These are phyloP conservation scores for Morpho achilles DNA, from an alignment of 2,888 invertebrate genomes.

Conservation along the genomic window DNA sequence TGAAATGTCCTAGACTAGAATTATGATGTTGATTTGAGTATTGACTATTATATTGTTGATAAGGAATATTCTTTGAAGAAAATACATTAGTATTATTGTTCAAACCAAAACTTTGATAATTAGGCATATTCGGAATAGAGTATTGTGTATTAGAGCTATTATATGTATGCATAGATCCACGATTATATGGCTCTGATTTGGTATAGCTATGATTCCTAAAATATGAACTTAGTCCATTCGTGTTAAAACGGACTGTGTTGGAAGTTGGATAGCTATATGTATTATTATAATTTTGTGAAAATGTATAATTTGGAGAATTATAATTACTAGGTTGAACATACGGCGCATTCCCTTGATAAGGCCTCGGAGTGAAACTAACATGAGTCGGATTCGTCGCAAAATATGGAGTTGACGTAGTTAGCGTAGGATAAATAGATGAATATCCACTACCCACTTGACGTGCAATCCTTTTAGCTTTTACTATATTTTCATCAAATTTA, in stretches of 20 bases:
- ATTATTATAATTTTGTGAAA: background rate
- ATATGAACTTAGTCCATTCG: constrained; percentile 1
- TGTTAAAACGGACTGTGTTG: background rate
- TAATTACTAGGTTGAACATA: constrained; percentile 6
- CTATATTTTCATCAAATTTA: background rate
- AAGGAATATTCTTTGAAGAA: background rate
- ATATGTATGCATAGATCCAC: too few species aligned
- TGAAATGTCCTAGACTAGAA: background rate
- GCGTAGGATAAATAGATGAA: constrained; percentile 38
- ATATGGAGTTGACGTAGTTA: constrained; percentile 30
- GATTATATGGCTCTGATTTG: constrained; percentile 3
- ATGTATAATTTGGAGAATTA: constrained; percentile 16
- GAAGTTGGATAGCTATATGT: background rate
- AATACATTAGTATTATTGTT: background rate
- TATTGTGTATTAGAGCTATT: too few species aligned
- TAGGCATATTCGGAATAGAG: too few species aligned
- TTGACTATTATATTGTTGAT: constrained; percentile 4
- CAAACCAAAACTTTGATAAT: background rate
- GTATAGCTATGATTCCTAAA: background rate
- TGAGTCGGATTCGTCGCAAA: constrained; percentile 10
- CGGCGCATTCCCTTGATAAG: background rate
- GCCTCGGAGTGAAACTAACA: constrained; percentile 1
- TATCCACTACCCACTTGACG: constrained; percentile 40
- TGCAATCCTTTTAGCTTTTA: constrained; percentile 26
- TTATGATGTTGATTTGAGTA: constrained; percentile 1